phyloP scores from a whole-genome alignment of 2,888 invertebrate genomes.

The Brenthis hecate region DNA sequence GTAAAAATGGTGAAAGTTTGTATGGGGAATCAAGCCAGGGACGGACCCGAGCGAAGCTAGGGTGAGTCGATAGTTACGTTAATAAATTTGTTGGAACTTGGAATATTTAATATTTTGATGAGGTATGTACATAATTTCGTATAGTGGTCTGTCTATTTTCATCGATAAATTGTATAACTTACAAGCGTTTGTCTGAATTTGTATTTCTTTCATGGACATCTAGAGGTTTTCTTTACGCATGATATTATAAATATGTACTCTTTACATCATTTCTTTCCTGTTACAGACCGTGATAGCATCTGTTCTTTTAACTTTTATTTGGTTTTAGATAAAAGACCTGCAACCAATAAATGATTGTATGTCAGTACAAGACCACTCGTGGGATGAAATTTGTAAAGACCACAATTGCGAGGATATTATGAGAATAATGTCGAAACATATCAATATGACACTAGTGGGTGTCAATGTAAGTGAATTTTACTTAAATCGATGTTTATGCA shows the following conservation, averaged over 20 bases:
- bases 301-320: constrained; percentile 11
- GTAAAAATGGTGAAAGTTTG: too few species aligned
- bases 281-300: not conserved
- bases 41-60: too few species aligned
- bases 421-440: constrained; percentile 43
- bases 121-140: too few species aligned
- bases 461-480: constrained; percentile 52
- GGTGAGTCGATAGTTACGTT: too few species aligned
- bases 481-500: not conserved
- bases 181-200: too few species aligned
- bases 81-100: too few species aligned
- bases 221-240: not conserved
- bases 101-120: too few species aligned
- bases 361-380: constrained; percentile 41
- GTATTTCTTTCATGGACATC: not conserved
- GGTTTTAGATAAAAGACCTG: constrained; percentile 47
- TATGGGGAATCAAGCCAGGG: too few species aligned
- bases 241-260: too few species aligned
- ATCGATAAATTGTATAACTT: too few species aligned
- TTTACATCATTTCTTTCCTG: too few species aligned
- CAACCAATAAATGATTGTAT: constrained; percentile 44
- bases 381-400: constrained; percentile 52
- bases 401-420: constrained; percentile 55
- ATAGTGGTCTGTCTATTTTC: too few species aligned
- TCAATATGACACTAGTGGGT: constrained; percentile 52